Conservation (phyloP, 2,888 invertebrate genomes). For the Brachyopa scutellaris region DNA sequence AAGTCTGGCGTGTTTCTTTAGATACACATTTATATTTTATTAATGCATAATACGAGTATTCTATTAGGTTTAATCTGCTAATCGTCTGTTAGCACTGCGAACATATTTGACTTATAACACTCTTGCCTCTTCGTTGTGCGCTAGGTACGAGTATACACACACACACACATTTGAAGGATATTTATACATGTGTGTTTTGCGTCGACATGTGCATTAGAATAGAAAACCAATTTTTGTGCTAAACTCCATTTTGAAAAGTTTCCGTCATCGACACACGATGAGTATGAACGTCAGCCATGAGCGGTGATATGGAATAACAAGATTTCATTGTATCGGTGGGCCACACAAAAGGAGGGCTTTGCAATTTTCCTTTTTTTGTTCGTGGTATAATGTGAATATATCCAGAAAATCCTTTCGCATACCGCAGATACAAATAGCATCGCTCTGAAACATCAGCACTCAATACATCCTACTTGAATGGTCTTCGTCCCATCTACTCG, state of each 20-base stretch:
- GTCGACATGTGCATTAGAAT: constrained; percentile 56
- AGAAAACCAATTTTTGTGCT: constrained; percentile 60
- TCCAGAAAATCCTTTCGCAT: constrained; percentile 56
- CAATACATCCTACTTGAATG: constrained; percentile 29
- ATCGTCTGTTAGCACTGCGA: constrained; percentile 61
- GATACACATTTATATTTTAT: too few relatives aligned
- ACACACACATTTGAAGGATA: constrained; percentile 1
- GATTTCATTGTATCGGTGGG: constrained; percentile 61
- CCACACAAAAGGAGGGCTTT: constrained; percentile 32
- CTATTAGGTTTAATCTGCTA: constrained; percentile 65
- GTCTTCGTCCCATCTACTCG: background rate
- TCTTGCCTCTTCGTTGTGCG: background rate
- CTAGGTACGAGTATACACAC: background rate
- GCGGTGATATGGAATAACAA: constrained; percentile 68
- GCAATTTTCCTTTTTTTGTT: background rate
- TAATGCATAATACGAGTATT: constrained; percentile 64
- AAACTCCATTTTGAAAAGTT: constrained; percentile 34
- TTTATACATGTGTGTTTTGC: constrained; percentile 25
- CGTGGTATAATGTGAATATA: constrained; percentile 51
- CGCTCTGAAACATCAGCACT: constrained; percentile 19
- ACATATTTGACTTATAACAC: constrained; percentile 51
- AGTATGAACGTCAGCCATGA: constrained; percentile 38
- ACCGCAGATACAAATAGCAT: constrained; percentile 48
- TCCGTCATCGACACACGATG: constrained; percentile 19
- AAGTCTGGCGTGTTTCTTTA: too few relatives aligned